Evolutionary conservation across 2,888 invertebrate genomes (phyloP).

Genomic region (Cyaniris semiargus): DNA sequence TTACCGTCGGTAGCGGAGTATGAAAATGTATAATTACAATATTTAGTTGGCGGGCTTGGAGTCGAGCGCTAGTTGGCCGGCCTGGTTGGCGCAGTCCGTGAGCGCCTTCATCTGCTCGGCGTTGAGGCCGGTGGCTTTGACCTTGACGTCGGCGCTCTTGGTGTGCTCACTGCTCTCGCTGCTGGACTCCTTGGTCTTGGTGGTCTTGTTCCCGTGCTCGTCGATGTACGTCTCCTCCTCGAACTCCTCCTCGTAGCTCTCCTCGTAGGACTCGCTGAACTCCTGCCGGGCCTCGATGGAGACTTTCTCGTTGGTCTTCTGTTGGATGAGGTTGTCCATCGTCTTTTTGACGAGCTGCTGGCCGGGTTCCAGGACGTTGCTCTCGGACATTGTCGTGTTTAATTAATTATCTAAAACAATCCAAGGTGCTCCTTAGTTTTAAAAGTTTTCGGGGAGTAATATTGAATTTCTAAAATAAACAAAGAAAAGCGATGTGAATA

Average conservation of each 20-base stretch:
- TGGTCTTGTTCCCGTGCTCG: conserved; percentile 69
- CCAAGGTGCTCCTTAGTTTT: conserved; percentile 6
- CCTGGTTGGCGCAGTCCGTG: conserved; percentile 74
- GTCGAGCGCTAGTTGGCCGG: conserved; percentile 75
- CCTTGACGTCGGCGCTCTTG: conserved; percentile 73
- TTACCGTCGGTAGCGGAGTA: conserved; percentile 24
- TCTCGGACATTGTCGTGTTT: conserved; percentile 61
- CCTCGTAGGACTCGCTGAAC: conserved; percentile 70
- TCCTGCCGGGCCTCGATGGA: conserved; percentile 75
- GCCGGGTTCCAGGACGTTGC: conserved; percentile 66
- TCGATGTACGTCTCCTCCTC: conserved; percentile 75
- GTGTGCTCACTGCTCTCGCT: conserved; percentile 75
- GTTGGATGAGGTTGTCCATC: conserved; percentile 71
- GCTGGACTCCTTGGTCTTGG: conserved; percentile 71
- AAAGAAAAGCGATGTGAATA: conserved; percentile 16
- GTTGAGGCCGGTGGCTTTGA: conserved; percentile 73
- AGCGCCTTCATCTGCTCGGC: conserved; percentile 72
- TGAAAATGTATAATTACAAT: conserved; percentile 52
- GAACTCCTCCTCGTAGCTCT: conserved; percentile 76
- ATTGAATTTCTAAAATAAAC: conserved; percentile 28
- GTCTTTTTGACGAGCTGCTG: conserved; percentile 74
- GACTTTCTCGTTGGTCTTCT: conserved; percentile 61
- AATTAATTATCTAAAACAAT: conserved; percentile 36
- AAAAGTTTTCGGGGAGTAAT: background rate
- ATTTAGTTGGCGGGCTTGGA: conserved; percentile 71